A percentile compares a stretch with the other conserved stretches of the same genome.
Evolutionary conservation across 2,888 invertebrate species (phyloP).

Genomic region (Hypolimnas misippus): DNA sequence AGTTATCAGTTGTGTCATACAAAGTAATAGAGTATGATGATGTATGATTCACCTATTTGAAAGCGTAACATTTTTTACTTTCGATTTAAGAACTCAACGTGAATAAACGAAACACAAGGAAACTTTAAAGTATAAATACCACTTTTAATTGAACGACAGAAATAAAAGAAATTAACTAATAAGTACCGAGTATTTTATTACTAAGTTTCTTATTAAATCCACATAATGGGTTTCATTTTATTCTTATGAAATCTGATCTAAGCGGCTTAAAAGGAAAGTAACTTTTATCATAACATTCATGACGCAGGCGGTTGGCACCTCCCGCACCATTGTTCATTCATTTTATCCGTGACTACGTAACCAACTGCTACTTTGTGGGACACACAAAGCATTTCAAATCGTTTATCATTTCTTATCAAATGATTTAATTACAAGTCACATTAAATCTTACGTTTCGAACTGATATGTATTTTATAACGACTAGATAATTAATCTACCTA

Average conservation of each 20-base stretch:
- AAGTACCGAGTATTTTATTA: neutral
- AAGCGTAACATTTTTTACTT: neutral
- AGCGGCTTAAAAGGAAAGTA: conserved; percentile 28
- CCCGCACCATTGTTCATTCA: conserved; percentile 61
- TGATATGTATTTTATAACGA: neutral
- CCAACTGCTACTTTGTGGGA: conserved; percentile 25
- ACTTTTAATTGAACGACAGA: neutral
- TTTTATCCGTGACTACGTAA: conserved; percentile 56
- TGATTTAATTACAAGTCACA: conserved; percentile 5
- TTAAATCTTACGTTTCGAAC: neutral
- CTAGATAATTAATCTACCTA: too few species aligned
- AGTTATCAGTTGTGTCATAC: too few species aligned
- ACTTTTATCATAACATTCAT: conserved; percentile 24
- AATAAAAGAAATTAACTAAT: neutral
- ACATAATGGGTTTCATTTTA: neutral
- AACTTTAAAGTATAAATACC: neutral
- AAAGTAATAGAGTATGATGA: too few species aligned
- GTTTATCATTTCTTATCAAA: conserved; percentile 44
- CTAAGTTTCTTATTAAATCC: neutral
- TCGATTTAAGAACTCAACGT: neutral
- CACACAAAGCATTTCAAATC: conserved; percentile 5
- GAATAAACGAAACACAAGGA: neutral
- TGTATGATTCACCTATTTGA: conserved; percentile 1
- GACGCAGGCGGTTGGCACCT: conserved; percentile 52
- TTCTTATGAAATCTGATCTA: conserved; percentile 5